Evolutionary conservation across 2,113 vertebrate genomes (phyloP), one percentile per base, ranked within the genome.

Genomic region (Syngnathus floridae): DNA sequence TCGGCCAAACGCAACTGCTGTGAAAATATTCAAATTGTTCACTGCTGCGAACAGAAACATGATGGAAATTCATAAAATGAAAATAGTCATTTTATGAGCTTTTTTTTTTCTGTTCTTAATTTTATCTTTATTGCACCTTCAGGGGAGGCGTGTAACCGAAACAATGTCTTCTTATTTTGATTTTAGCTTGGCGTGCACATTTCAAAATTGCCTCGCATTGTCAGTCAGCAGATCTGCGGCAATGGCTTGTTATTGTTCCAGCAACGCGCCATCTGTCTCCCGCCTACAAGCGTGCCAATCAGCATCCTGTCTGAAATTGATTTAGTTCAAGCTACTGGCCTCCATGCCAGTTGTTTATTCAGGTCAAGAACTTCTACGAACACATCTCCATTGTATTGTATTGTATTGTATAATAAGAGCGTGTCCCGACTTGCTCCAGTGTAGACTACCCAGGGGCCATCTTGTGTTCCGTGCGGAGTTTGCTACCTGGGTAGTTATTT

Each of bases 401-500:
- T 26, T 26, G 26, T 26, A 26, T 26, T 31, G 26, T 31, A 31
- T 31, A 31, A 66, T 35, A 51, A 67, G 74, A 66, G 64, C 35
- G 19, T 76, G 73, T 82, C 67, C 69, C 74, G 41, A 67, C 43
- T 72, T 31, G n/a, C 73, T 72, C 69, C 67, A 71, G 64, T 62
- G 64, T 81, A 68, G 70, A 77, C 82, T 84, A 84, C 76, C 82
- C 79, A 75, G 79, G 82, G 78, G 84, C 78, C 81, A 87, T 88
- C 85, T 46, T 87, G 82, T 83, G 82, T 81, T 81, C 64, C 79
- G 82, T 59, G 36, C 73, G 69, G 74, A 80, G 67, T 73, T 72
- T 73, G 51, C 56, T 79, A 80, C 79, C 82, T 78, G 64, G 64
- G 80, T 77, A 79, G 73, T 67, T 76, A 61, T 37, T 37, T 58